Percentiles rank a stretch among this genome's conserved stretches.
Evolutionary conservation across 2,888 invertebrate genomes (phyloP).

Genomic region (Himalopsyche japonica): DNA sequence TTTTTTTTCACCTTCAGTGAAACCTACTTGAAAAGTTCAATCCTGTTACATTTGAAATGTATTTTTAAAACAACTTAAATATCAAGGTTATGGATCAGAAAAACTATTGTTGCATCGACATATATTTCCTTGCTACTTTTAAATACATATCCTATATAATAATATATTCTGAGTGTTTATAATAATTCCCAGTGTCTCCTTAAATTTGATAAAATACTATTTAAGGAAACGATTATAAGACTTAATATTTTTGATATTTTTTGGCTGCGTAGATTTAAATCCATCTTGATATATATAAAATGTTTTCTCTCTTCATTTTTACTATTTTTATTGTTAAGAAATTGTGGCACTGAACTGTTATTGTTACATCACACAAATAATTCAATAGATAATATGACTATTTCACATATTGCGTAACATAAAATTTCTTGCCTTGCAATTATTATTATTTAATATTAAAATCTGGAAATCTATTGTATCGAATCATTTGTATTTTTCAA

Average conservation of each 20-base stretch:
- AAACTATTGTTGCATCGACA: too few relatives aligned
- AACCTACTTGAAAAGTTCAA: too few relatives aligned
- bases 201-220: not conserved
- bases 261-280: not conserved
- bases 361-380: not conserved
- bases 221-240: not conserved
- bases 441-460: too few relatives aligned
- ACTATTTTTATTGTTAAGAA: not conserved
- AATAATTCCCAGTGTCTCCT: not conserved
- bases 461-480: too few relatives aligned
- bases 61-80: too few relatives aligned
- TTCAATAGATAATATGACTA: not conserved
- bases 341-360: not conserved
- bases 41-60: too few relatives aligned
- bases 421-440: too few relatives aligned
- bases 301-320: not conserved
- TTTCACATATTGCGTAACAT: too few relatives aligned
- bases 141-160: not conserved
- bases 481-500: too few relatives aligned
- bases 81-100: too few relatives aligned
- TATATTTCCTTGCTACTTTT: too few relatives aligned
- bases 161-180: not conserved
- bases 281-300: not conserved
- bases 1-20: too few relatives aligned
- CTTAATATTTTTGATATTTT: not conserved